Evolutionary conservation across 2,113 vertebrate species (phyloP), one percentile per base, ranked within the genome.

Genomic region (Aphyosemion australe): DNA sequence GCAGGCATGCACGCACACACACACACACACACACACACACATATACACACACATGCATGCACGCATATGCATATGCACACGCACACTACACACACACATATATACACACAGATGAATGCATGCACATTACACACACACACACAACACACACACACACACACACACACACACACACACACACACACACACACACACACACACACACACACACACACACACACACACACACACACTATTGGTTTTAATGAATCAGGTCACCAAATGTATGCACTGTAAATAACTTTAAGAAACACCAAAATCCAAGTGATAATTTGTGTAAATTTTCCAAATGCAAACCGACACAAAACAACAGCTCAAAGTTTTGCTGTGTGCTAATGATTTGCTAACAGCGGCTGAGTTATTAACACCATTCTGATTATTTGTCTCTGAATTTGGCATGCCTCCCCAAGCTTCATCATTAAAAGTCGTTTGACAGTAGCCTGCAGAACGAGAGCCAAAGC

Each of bases 391-490:
- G 56, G 53, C 60, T 8, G 16, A 76, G 60, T 70, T 56, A 76
- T 80, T 87, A 85, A 65, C 75, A 71, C 54, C 12, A 43, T 62
- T 66, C 45, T 72, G 60, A 79, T 76, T 73, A 74, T 83, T 74
- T 82, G 74, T 86, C 69, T 76, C 61, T 77, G 82, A 70, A 77
- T 86, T 82, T 86, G 69, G 74, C 80, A 80, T 80, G 48, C 72
- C 84, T 73, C 66, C 54, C 48, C 32, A 0, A 55, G 67, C 71
- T 84, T 86, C 85, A 86, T 88, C 81, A 74, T 78, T 80, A 91
- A 77, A 87, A 84, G 88, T 77, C 62, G 79, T 72, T 52, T 72
- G 80, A 86, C 80, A 83, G 74, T 72, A 58, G 72, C 78, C 73
- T 55, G 37, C 74, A 84, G 69, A 80, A 67, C 54, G 79, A 43